Conservation (phyloP, 1,140 invertebrate species). For the Phymorhynchus buccinoides region DNA sequence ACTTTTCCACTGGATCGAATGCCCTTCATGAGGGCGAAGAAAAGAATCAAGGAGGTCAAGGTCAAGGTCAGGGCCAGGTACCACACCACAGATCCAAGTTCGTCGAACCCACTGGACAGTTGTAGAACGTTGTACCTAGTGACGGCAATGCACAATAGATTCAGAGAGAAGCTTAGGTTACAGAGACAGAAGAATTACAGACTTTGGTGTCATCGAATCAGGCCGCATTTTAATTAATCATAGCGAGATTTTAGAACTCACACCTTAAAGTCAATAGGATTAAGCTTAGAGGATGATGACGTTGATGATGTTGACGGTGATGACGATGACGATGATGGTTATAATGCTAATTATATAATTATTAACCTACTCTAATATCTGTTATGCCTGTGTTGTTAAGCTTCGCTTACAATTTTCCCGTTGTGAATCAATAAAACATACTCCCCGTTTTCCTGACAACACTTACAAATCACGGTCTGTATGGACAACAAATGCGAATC, state of each 20-base stretch:
- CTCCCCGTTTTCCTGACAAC: no score
- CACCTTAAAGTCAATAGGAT: no score
- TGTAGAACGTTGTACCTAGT: conserved; percentile 36
- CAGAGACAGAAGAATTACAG: neutral
- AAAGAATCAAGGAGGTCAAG: conserved; percentile 93
- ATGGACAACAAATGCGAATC: no score
- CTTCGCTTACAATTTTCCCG: no score
- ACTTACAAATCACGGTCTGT: no score
- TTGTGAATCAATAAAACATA: neutral
- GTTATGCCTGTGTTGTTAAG: no score
- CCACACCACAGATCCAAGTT: conserved; percentile 89
- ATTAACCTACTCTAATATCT: no score
- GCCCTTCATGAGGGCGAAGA: conserved; percentile 97
- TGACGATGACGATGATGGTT: neutral
- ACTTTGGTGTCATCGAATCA: neutral
- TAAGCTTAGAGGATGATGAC: no score
- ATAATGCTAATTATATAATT: no score
- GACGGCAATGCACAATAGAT: neutral
- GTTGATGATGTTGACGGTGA: no score
- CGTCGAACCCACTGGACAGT: conserved; percentile 81
- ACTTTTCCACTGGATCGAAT: conserved; percentile 95
- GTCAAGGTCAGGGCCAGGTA: conserved; percentile 90
- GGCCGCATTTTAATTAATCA: neutral
- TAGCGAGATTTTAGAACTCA: no score
- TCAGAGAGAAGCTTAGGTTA: neutral